These are phyloP conservation scores for Trichosurus vulpecula DNA, from an alignment of 2,797 vertebrate species.

Conservation along the genomic window DNA sequence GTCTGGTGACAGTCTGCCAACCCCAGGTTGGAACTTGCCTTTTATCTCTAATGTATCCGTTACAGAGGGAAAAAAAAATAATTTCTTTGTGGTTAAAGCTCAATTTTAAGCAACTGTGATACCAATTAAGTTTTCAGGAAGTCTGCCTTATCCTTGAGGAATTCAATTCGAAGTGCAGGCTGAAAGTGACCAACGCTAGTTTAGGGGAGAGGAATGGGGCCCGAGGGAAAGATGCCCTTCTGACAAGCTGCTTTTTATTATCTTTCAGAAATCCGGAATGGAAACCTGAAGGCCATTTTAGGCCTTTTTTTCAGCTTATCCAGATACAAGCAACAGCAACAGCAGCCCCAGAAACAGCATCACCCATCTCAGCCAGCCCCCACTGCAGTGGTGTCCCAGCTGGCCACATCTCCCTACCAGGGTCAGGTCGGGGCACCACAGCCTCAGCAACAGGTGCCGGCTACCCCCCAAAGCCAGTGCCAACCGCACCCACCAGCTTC, in stretches of 20 bases:
- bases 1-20: slow-evolving; percentile 1
- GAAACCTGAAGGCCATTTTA: slow-evolving; percentile 98
- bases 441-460: slow-evolving; percentile 84
- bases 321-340: slow-evolving; percentile 96
- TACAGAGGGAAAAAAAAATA: not conserved
- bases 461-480: slow-evolving; percentile 81
- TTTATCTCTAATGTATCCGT: accelerated
- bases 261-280: slow-evolving; percentile 96
- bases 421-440: slow-evolving; percentile 80
- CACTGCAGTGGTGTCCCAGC: slow-evolving; percentile 84
- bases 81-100: slow-evolving; percentile 62
- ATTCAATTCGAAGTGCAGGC: accelerated
- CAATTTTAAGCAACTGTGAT: slow-evolving; percentile 59
- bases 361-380: slow-evolving; percentile 85
- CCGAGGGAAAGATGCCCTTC: not conserved
- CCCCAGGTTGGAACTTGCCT: slow-evolving; percentile 1
- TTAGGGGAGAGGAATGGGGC: accelerated
- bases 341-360: slow-evolving; percentile 87
- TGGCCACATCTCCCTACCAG: slow-evolving; percentile 78
- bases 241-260: slow-evolving; percentile 69
- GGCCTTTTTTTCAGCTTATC: slow-evolving; percentile 99
- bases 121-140: slow-evolving; percentile 44
- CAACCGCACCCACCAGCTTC: slow-evolving; percentile 75
- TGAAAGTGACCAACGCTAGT: not conserved
- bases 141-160: slow-evolving; percentile 34